Base-by-base conservation (phyloP, 2,797 vertebrate genomes). In the Enteromius anoplus region DNA sequence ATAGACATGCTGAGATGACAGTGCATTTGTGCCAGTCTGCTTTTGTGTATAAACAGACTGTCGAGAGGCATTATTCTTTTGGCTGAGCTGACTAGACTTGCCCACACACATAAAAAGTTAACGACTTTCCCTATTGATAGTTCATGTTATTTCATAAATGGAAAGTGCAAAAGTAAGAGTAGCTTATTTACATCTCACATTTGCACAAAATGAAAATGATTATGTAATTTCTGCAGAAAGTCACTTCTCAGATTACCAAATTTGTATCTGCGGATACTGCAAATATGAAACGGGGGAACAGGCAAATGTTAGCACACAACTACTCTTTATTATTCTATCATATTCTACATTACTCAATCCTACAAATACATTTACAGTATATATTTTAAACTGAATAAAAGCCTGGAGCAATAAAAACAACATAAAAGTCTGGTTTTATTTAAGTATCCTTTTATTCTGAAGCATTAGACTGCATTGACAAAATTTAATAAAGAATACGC, bases 1-100 rank as follows among this genome's bases (percentile, higher is more conserved):
- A 72, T 47, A 58, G 70, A 84, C 75, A 78, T 49, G 23, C 40
- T 78, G 45, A 65, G 75, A 82, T 71, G 64, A 58, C 80, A 73
- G 53, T 72, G 60, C 55, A 19, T 78, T 64, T 72, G 45, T 72
- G 49, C 58, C 62, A 42, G 29, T 23, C 37, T 58, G 42, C 58
- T 66, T 75, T 78, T 82, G 55, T 53, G 23, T 17, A 53, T 72
- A 51, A 80, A 64, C 71, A 81, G 29, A 77, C 75, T 77, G 64
- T 75, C 62, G 62, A 65, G 71, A 79, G 32, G 32, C 19, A 55
- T 53, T 45, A 49, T 70, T 29, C 23, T 71, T 81, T 78, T 70
- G n/a, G n/a, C 21, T 77, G 55, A 68, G 55, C 72, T 72, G 55
- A 72, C 55, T 64, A 32, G 69, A 53, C 49, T 73, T 53, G 76